These are phyloP conservation scores for Varroa destructor DNA, from an alignment of 1,140 invertebrate species.

Conservation along the genomic window DNA sequence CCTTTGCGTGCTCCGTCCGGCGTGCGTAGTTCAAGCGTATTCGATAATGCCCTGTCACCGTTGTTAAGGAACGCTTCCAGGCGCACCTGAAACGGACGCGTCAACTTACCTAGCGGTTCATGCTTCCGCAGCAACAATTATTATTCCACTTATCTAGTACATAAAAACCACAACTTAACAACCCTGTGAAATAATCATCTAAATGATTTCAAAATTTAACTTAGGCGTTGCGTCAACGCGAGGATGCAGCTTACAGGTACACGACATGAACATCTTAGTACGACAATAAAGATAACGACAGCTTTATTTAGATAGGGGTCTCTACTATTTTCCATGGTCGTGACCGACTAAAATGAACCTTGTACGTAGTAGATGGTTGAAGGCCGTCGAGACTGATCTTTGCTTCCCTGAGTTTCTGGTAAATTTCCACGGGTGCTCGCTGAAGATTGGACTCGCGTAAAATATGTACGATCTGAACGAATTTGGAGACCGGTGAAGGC, in stretches of 20 bases:
- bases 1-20: constrained; percentile 47
- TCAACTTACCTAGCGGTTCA: background rate
- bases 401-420: constrained; percentile 67
- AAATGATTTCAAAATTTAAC: too few species aligned
- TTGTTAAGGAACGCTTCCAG: constrained; percentile 73
- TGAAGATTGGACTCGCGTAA: constrained; percentile 58
- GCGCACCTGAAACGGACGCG: constrained; percentile 47
- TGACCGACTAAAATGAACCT: constrained; percentile 11
- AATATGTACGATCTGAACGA: constrained; percentile 73
- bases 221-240: too few species aligned
- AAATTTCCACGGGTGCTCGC: constrained; percentile 58
- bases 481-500: constrained; percentile 70
- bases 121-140: too few species aligned
- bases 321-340: too few species aligned
- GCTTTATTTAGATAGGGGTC: too few species aligned
- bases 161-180: too few species aligned
- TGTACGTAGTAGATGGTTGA: constrained; percentile 57
- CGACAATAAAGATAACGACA: too few species aligned
- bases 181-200: too few species aligned
- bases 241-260: too few species aligned
- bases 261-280: too few species aligned
- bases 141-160: too few species aligned
- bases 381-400: constrained; percentile 55
- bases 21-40: constrained; percentile 45
- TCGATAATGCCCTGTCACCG: constrained; percentile 65